Base-by-base conservation (phyloP, 2,888 invertebrate genomes). In the Cheiracanthium punctorium region DNA sequence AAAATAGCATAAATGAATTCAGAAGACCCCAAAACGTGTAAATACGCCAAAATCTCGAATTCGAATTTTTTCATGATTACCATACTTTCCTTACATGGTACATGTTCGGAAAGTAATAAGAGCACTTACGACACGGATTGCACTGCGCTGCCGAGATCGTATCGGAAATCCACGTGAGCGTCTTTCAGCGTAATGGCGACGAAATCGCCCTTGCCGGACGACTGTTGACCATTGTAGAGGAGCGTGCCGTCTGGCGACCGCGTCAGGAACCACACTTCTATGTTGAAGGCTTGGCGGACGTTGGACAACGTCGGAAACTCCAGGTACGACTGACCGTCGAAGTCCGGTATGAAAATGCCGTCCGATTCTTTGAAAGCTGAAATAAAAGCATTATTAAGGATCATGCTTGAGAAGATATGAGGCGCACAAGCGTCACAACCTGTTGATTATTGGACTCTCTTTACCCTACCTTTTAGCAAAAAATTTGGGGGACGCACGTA, bases 221-320 rank as follows among this genome's bases (percentile, higher is more conserved):
- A 92, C 92, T 95, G 95, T 92, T 97, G 96, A 91, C 96, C 96
- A 92, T 95, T 95, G 93, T 96, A 97, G 89, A 97, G 93, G 90
- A 97, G 93, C 82, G 97, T 94, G 79, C 97, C 97, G 91, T 96
- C 95, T 90, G 95, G 94, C 37, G 95, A 94, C 92, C 95, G 95
- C 1, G 96, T 94, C 92, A 95, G 95, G 92, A 97, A 96, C 92
- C 96, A 96, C 88, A 97, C 94, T 92, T 97, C 96, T 90, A 97
- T 94, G 10, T 91, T 90, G 72, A 93, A 90, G 30, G 91, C 89
- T 30, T 91, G 90, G n/a, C 91, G 91, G 43, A 92, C 92, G 24
- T 91, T 91, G 91, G 95, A 95, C 79, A 96, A 93, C 89, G 94
- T 94, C 30, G 95, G 94, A 90, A 96, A 93, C 92, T 95, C 95